phyloP scores from a whole-genome alignment of 2,888 invertebrate species.

The Eupithecia insigniata region DNA sequence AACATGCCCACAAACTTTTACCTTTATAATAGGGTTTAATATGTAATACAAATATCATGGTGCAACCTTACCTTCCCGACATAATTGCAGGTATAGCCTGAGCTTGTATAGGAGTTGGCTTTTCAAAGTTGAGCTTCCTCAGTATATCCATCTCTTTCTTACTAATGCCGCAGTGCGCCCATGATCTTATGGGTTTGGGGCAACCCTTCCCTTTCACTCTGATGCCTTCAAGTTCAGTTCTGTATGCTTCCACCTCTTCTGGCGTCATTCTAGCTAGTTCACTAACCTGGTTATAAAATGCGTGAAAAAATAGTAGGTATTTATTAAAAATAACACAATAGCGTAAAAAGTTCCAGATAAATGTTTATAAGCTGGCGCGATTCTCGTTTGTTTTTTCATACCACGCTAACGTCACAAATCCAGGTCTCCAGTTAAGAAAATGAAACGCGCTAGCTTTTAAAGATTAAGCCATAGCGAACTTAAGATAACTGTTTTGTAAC shows the following conservation, averaged over 20 bases:
- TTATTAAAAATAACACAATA: neutral
- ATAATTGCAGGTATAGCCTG: conserved; percentile 99
- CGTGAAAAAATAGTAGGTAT: neutral
- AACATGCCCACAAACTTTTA: too few relatives aligned
- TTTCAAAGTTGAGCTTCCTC: conserved; percentile 95
- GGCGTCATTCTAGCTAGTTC: conserved; percentile 96
- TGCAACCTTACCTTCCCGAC: conserved; percentile 88
- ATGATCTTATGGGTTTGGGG: conserved; percentile 96
- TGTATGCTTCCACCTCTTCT: conserved; percentile 93
- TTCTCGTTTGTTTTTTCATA: too few relatives aligned
- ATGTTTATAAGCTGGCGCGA: too few relatives aligned
- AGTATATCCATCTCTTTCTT: conserved; percentile 97
- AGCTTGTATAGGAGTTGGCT: conserved; percentile 99
- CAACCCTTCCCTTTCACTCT: conserved; percentile 98
- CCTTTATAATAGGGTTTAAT: too few relatives aligned
- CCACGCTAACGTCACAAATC: too few relatives aligned
- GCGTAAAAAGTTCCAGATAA: too few relatives aligned
- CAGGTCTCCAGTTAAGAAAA: too few relatives aligned
- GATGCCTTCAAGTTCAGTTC: conserved; percentile 96
- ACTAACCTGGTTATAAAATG: conserved; percentile 87
- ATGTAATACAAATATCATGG: neutral
- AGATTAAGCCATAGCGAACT: too few relatives aligned
- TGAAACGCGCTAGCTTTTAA: too few relatives aligned
- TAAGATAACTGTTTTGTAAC: neutral
- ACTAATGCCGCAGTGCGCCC: conserved; percentile 99